Evolutionary conservation across 2,888 invertebrate genomes (phyloP), one percentile per base, ranked within the genome.

Genomic region (Tanypteryx hageni): DNA sequence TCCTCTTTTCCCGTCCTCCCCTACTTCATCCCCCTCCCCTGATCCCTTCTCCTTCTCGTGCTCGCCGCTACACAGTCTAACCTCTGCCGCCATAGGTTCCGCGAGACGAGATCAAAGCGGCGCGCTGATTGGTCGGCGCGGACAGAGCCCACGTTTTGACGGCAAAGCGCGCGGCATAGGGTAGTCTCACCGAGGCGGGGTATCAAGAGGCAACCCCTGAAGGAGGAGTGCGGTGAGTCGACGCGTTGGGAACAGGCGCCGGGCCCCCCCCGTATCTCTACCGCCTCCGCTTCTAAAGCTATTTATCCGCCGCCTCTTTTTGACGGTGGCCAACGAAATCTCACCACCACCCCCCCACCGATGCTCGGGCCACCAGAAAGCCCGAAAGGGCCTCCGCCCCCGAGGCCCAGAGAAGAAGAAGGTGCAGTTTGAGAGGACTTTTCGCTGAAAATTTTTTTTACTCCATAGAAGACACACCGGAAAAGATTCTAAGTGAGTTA

Each of bases 51-150:
- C 59, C 83, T 83, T 83, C 31, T 59, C 86, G 59, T 86, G 59
- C 64, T 64, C 89, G 89, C 89, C 89, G 64, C 89, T 89, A 89
- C 83, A 83, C 44, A 64, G 68, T 89, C 89, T 89, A 89, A 89
- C 89, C 89, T 89, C 64, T 64, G 89, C 89, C 89, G 68, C 89
- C 89, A 89, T 89, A 89, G 89, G 89, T 92, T 92, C 92, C 93
- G 92, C 93, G 92, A 93, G 92, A 92, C 92, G 92, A 93, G 92
- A 93, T 94, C 93, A 94, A 93, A 93, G 93, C 93, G 93, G 93
- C 93, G 92, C 93, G 92, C 93, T 93, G 93, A 94, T 94, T 94
- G 94, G 94, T 93, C 93, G 93, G 93, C 93, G 93, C 89, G 89
- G 89, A 68, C 89, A 89, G 89, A 86, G 61, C 89, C 89, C 89